These are phyloP conservation scores for Melierax canorus DNA, from an alignment of 2,113 vertebrate species.

Conservation along the genomic window DNA sequence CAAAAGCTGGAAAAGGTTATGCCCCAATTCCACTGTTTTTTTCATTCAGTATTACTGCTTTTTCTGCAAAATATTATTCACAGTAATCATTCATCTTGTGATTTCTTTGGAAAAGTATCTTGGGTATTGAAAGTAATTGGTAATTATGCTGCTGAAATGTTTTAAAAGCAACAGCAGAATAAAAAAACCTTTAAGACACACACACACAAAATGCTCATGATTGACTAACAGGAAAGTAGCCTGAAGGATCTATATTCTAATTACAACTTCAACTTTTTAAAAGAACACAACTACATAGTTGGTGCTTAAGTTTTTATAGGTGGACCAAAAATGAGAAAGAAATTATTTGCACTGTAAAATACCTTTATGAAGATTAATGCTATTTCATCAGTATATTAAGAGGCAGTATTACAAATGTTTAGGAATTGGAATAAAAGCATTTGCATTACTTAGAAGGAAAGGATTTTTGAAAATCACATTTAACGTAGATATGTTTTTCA, in stretches of 20 bases:
- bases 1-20: background rate
- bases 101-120: background rate
- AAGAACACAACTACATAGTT: background rate
- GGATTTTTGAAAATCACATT: background rate
- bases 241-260: background rate
- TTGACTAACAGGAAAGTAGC: background rate
- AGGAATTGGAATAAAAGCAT: background rate
- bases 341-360: background rate
- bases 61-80: background rate
- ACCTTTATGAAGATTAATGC: background rate
- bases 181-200: background rate
- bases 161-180: background rate
- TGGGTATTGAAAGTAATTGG: background rate
- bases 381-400: background rate
- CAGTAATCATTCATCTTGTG: background rate
- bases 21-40: background rate
- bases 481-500: background rate
- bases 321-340: background rate
- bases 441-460: background rate
- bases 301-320: background rate
- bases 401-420: background rate
- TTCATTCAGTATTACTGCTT: background rate
- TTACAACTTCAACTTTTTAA: background rate
- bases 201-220: background rate
- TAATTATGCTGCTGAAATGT: background rate